Conservation (phyloP, 1,140 invertebrate species). For the Stegodyphus dumicola region DNA sequence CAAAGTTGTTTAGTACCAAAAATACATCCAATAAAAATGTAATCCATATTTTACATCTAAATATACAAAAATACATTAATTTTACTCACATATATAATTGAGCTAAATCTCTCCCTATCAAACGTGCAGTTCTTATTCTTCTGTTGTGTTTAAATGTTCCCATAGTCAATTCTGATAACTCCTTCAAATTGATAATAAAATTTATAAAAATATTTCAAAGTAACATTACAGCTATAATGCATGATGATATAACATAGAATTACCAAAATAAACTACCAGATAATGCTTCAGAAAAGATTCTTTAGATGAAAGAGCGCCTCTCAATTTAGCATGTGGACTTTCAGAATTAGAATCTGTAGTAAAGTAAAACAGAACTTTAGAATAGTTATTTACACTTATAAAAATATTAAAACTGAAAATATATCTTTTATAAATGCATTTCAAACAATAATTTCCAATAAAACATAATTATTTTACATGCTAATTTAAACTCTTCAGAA, state of each 20-base stretch:
- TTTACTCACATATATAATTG: slow-evolving; percentile 81
- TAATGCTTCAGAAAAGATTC: slow-evolving; percentile 91
- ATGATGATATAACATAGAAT: no score
- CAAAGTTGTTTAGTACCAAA: no score
- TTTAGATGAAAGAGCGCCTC: slow-evolving; percentile 90
- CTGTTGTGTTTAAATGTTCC: slow-evolving; percentile 97
- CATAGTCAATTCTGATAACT: slow-evolving; percentile 93
- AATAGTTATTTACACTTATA: neutral
- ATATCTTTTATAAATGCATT: neutral
- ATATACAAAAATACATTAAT: neutral
- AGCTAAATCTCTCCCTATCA: slow-evolving; percentile 89
- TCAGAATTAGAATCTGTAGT: slow-evolving; percentile 10
- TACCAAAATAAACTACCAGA: slow-evolving; percentile 71
- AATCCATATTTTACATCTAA: neutral
- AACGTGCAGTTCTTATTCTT: slow-evolving; percentile 82
- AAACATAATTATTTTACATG: no score
- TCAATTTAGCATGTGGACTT: slow-evolving; percentile 85
- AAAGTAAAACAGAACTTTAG: slow-evolving; percentile 1
- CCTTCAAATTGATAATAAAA: slow-evolving; percentile 70
- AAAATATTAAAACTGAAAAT: neutral
- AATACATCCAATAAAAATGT: no score
- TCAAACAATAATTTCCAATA: no score
- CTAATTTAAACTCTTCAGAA: no score
- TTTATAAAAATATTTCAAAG: neutral
- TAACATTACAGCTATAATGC: neutral